Evolutionary conservation across 2,888 invertebrate genomes (phyloP).

Genomic region (Rambutsinella grinnellia): DNA sequence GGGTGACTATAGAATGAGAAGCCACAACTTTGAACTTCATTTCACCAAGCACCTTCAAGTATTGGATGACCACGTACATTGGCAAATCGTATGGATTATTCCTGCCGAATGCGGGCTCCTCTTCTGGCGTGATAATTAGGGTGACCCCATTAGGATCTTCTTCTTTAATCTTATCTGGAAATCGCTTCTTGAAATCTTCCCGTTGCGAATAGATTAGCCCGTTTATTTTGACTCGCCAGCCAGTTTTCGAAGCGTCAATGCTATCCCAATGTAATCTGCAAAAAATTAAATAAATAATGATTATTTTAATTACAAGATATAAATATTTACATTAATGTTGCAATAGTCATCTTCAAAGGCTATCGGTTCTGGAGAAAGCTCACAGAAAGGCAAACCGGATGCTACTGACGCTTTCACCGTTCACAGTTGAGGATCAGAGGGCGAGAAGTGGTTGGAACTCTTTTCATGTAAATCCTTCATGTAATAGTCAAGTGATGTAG

Average conservation of each 20-base stretch:
- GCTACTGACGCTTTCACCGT: background rate
- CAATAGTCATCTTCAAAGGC: slow-evolving; percentile 37
- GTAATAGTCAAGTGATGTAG: no score
- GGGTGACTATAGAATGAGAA: slow-evolving; percentile 37
- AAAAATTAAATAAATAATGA: background rate
- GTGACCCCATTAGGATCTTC: slow-evolving; percentile 47
- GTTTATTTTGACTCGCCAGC: slow-evolving; percentile 59
- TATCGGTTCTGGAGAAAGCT: background rate
- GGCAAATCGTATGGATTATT: slow-evolving; percentile 50
- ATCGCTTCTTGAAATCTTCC: slow-evolving; percentile 48
- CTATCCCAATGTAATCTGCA: slow-evolving; percentile 45
- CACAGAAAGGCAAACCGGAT: background rate
- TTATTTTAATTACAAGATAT: background rate
- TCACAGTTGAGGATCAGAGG: background rate
- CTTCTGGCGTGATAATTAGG: slow-evolving; percentile 35
- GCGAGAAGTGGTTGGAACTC: no score
- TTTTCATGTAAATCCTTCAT: no score
- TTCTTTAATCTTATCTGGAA: slow-evolving; percentile 47
- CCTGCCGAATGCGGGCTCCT: slow-evolving; percentile 51
- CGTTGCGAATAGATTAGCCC: slow-evolving; percentile 59
- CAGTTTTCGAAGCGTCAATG: slow-evolving; percentile 13
- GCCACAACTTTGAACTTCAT: slow-evolving; percentile 54
- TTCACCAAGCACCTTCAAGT: slow-evolving; percentile 46
- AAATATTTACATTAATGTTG: slow-evolving; percentile 39
- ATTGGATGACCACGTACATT: slow-evolving; percentile 51